A percentile compares a stretch with the other conserved stretches of the same genome.
Conservation (phyloP, 2,888 invertebrate genomes). For the Chalcis sispes region DNA sequence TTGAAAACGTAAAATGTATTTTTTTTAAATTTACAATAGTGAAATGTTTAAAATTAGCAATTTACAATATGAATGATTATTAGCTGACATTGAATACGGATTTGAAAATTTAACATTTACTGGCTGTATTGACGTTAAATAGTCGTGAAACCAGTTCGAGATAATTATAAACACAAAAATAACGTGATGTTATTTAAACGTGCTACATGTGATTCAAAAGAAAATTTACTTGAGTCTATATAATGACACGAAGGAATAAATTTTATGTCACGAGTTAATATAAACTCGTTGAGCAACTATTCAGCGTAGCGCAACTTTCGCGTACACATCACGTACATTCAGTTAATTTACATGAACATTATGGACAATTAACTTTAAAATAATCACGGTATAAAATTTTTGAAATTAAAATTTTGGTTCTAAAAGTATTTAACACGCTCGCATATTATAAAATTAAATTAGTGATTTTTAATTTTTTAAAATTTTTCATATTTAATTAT, state of each 20-base stretch:
- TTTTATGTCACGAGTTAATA: slow-evolving; percentile 50
- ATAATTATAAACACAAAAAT: slow-evolving; percentile 46
- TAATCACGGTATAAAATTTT: slow-evolving; percentile 20
- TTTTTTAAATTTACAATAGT: too few species aligned
- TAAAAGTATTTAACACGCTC: too few species aligned
- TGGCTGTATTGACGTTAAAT: slow-evolving; percentile 38
- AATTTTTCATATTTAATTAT: slow-evolving; percentile 1
- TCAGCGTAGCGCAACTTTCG: slow-evolving; percentile 40
- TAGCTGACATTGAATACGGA: slow-evolving; percentile 17
- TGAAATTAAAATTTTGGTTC: too few species aligned
- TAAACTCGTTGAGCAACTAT: slow-evolving; percentile 54
- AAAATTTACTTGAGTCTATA: slow-evolving; percentile 24
- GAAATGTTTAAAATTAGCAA: too few species aligned
- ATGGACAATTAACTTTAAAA: neutral
- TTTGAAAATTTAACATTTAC: slow-evolving; percentile 31
- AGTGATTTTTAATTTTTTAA: neutral
- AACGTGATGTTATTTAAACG: neutral
- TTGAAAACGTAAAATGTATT: neutral
- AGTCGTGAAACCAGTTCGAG: slow-evolving; percentile 38
- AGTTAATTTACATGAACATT: slow-evolving; percentile 47
- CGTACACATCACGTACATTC: slow-evolving; percentile 22
- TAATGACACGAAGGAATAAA: slow-evolving; percentile 30
- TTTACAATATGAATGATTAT: too few species aligned
- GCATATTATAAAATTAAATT: slow-evolving; percentile 17
- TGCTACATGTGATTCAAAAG: too few species aligned